These are phyloP conservation scores for Xanthorhoe spadicearia DNA, from an alignment of 2,888 invertebrate genomes.

Conservation along the genomic window DNA sequence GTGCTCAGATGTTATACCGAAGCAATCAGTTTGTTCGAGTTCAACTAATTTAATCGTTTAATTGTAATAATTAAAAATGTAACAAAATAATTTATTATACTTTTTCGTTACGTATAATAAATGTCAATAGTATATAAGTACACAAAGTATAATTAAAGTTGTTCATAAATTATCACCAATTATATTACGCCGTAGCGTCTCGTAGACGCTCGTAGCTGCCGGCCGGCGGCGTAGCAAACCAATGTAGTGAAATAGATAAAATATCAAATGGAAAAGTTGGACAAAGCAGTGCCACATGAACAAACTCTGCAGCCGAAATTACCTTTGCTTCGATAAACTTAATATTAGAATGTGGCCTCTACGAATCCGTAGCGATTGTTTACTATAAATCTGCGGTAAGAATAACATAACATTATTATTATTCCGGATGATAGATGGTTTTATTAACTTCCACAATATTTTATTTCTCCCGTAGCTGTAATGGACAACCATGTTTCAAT, in stretches of 20 bases:
- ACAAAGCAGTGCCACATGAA: slow-evolving; percentile 34
- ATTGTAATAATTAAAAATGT: no score
- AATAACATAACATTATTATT: neutral
- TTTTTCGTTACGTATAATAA: no score
- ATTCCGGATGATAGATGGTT: neutral
- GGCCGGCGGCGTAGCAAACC: slow-evolving; percentile 12
- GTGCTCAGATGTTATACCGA: no score
- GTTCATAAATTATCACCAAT: neutral
- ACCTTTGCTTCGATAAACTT: slow-evolving; percentile 49
- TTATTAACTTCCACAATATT: neutral
- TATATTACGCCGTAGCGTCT: slow-evolving; percentile 11
- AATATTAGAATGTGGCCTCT: slow-evolving; percentile 37
- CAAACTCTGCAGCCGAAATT: slow-evolving; percentile 45
- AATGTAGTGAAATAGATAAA: slow-evolving; percentile 16
- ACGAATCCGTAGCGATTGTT: no score
- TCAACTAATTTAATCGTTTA: no score
- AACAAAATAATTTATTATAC: no score
- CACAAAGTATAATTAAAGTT: neutral
- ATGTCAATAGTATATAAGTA: no score
- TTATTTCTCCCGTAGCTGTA: neutral
- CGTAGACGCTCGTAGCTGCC: slow-evolving; percentile 21
- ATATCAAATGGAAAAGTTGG: slow-evolving; percentile 24
- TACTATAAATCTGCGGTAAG: no score
- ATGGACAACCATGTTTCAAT: neutral
- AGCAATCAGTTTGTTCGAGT: no score